These are phyloP conservation scores for Idaea dimidiata DNA, from an alignment of 2,888 invertebrate species.

Conservation along the genomic window DNA sequence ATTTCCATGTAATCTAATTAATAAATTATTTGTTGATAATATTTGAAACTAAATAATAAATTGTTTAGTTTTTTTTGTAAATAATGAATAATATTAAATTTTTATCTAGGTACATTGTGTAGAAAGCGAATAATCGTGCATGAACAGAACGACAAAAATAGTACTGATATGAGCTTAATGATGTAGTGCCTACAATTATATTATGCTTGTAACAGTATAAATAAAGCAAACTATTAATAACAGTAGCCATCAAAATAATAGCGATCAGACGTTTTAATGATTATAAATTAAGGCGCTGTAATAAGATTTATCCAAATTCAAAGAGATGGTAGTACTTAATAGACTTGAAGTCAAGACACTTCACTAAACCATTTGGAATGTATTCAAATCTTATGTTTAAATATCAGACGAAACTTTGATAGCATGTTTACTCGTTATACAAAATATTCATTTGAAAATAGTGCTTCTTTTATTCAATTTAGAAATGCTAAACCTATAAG, in stretches of 20 bases:
- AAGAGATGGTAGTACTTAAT: too few species aligned
- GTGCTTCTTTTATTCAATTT: too few species aligned
- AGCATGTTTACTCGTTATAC: too few species aligned
- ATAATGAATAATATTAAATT: constrained; percentile 56
- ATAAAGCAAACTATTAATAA: constrained; percentile 43
- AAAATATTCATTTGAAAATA: too few species aligned
- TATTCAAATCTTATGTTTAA: too few species aligned
- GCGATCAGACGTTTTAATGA: constrained; percentile 6
- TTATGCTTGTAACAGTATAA: constrained; percentile 68
- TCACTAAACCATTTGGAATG: too few species aligned
- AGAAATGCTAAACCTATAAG: too few species aligned
- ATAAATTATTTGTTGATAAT: constrained; percentile 25
- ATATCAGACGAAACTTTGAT: too few species aligned
- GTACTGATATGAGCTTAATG: constrained; percentile 85
- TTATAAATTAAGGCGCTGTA: neutral
- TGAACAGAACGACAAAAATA: constrained; percentile 73
- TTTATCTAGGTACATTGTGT: constrained; percentile 67
- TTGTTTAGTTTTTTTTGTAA: constrained; percentile 53
- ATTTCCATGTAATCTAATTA: constrained; percentile 28
- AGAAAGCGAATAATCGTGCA: constrained; percentile 70
- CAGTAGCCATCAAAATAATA: constrained; percentile 4
- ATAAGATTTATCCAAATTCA: too few species aligned
- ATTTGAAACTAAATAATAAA: constrained; percentile 36
- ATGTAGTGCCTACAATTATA: constrained; percentile 83
- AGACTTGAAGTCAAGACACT: too few species aligned